A percentile compares a stretch with the other conserved stretches of the same genome.
These are phyloP conservation scores for Poecile montanus DNA, from an alignment of 2,797 vertebrate genomes.

Conservation along the genomic window DNA sequence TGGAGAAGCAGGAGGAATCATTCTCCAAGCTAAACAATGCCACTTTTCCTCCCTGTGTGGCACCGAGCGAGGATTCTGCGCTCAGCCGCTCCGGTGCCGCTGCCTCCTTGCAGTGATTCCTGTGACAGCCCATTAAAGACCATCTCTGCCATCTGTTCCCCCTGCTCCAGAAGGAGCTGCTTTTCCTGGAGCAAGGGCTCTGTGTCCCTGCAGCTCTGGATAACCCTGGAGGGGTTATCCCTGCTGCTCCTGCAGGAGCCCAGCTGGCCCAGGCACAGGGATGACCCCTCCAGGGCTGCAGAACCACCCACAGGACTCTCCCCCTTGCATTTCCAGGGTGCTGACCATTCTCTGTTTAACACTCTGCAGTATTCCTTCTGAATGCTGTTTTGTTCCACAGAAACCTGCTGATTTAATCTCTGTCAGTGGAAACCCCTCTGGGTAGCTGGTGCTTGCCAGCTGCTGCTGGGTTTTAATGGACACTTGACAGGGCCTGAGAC, in stretches of 20 bases:
- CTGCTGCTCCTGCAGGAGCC: not conserved
- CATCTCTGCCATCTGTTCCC: not conserved
- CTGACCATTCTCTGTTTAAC: not conserved
- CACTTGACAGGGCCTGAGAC: not conserved
- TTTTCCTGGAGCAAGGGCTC: not conserved
- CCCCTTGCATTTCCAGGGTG: rapidly evolving
- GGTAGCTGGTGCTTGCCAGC: no score
- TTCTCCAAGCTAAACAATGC: not conserved
- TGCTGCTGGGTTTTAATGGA: not conserved
- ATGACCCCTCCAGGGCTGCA: rapidly evolving
- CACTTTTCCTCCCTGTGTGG: not conserved
- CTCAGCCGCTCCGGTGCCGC: not conserved
- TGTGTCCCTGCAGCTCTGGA: rapidly evolving
- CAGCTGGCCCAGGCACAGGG: rapidly evolving
- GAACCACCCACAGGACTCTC: not conserved
- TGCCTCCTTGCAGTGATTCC: not conserved
- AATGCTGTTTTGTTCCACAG: rapidly evolving
- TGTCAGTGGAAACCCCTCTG: not conserved
- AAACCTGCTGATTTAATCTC: not conserved
- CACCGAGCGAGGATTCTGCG: not conserved
- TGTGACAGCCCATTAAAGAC: not conserved
- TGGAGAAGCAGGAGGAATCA: not conserved
- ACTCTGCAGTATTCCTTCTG: not conserved
- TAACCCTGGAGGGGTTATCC: no score
- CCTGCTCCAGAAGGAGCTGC: not conserved